Base-by-base conservation (phyloP, 1,140 invertebrate genomes). In the Calosoma granatense region DNA sequence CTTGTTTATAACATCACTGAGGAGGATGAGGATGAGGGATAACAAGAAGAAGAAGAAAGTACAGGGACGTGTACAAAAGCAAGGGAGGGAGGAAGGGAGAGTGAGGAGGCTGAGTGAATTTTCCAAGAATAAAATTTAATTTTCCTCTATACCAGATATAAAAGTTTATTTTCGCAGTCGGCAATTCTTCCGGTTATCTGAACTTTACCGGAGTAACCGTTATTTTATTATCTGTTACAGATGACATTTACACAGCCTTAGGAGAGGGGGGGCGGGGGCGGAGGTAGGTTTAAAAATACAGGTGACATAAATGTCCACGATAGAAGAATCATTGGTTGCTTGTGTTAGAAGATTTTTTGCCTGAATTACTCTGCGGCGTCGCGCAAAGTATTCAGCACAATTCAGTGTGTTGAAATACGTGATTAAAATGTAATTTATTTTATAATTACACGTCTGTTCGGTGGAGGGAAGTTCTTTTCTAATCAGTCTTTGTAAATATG, bases 141-240 rank as follows among this genome's bases (percentile, higher is more conserved):
- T 47, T 47, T 47, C 41, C 9, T 47, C 6, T 12, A 17, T 9
- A 47, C 41, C 17, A 47, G 9, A 47, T 47, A 47, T 47, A 47
- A 47, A 47, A 47, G 41, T 47, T 47, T 47, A 47, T 47, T 47
- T 47, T 30, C 14, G n/a, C 26, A 30, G 26, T 14, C 26, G 26
- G 26, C 14, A n/a, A 6, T 14, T 14, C 26, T 47, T 47, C 41
- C 4, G 41, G 9, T 47, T 9, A 12, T 47, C 15, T 9, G 17
- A 47, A 17, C 17, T 47, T 47, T 47, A 12, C 3, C 41, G 3
- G 15, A 4, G 15, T 17, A 47, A 17, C 41, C 17, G 41, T 47
- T 47, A 47, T 47, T 47, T 47, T 47, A 47, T 47, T 47, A 47
- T 47, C 41, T 47, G 41, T 47, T 47, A 47, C 41, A 47, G 41